These are phyloP conservation scores for Microcebus griseorufus DNA, from an alignment of 2,113 vertebrate genomes.

Conservation along the genomic window DNA sequence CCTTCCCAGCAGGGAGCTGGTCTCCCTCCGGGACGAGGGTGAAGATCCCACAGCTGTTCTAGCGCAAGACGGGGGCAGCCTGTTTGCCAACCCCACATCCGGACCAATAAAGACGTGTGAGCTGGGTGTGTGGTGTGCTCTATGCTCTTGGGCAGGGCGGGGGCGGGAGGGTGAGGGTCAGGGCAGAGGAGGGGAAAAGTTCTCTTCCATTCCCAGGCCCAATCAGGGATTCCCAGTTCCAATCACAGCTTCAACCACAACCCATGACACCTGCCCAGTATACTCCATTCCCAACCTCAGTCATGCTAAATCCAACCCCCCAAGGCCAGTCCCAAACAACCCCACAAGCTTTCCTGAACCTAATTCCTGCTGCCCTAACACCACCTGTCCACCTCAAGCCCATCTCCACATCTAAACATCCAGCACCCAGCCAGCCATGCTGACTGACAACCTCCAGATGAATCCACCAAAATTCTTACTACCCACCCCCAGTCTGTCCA, in stretches of 20 bases:
- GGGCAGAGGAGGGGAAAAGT: not conserved
- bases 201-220: not conserved
- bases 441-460: not conserved
- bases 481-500: not conserved
- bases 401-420: not conserved
- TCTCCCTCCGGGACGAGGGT: not conserved
- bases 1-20: slow-evolving; percentile 48
- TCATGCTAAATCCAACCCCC: not conserved
- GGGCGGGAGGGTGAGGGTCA: not conserved
- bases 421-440: not conserved
- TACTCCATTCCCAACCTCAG: not conserved
- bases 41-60: not conserved
- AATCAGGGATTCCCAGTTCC: not conserved
- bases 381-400: not conserved
- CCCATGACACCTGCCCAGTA: not conserved
- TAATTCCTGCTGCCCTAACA: not conserved
- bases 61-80: not conserved
- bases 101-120: slow-evolving; percentile 63
- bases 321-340: not conserved
- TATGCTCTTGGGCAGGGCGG: not conserved
- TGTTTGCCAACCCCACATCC: not conserved
- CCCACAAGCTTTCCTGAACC: not conserved
- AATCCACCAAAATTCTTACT: not conserved
- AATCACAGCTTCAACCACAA: not conserved
- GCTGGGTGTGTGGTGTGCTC: not conserved